These are phyloP conservation scores for Thunnus thynnus DNA, from an alignment of 2,113 vertebrate species.

Conservation along the genomic window DNA sequence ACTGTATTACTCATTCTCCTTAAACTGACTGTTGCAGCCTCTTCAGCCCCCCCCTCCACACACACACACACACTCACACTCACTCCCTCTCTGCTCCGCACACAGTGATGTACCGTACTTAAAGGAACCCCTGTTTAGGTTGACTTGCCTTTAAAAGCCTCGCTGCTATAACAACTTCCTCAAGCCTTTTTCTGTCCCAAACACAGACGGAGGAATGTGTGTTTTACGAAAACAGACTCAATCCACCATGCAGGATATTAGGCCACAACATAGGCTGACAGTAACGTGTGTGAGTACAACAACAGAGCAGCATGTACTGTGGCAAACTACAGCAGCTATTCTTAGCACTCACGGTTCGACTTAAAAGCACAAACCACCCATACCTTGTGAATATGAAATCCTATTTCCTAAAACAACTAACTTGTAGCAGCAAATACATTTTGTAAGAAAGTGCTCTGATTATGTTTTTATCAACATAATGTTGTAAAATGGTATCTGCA, in stretches of 20 bases:
- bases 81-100: conserved; percentile 9
- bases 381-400: not conserved
- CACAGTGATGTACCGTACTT: conserved; percentile 42
- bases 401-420: not conserved
- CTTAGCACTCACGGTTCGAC: not conserved
- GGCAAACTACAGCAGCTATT: conserved; percentile 26
- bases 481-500: no score
- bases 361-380: not conserved
- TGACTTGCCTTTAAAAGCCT: conserved; percentile 67
- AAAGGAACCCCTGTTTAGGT: conserved; percentile 59
- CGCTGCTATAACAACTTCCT: conserved; percentile 68
- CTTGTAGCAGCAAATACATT: no score
- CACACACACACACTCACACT: not conserved
- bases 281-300: conserved; percentile 54
- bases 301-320: conserved; percentile 38
- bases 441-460: no score
- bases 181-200: conserved; percentile 70
- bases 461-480: no score
- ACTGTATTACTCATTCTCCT: conserved; percentile 43
- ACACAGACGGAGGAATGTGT: conserved; percentile 72
- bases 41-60: not conserved
- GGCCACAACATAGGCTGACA: conserved; percentile 54
- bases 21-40: conserved; percentile 25
- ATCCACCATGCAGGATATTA: conserved; percentile 67
- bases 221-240: conserved; percentile 61